A percentile compares a stretch with the other conserved stretches of the same genome.
Conservation (phyloP, 2,113 vertebrate genomes). For the Rhynchomys soricoides region DNA sequence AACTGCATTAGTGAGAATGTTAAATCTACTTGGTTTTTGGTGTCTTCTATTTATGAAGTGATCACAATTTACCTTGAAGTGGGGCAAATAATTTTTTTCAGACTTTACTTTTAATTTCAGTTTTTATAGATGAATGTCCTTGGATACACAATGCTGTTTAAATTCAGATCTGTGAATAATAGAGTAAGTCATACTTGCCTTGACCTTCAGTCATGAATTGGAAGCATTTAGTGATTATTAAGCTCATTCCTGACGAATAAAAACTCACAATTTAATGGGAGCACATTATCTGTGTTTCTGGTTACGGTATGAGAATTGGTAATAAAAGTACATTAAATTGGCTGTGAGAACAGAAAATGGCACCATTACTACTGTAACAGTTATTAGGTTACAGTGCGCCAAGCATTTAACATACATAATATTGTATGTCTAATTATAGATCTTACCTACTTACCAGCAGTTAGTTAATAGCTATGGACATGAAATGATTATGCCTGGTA, state of each 20-base stretch:
- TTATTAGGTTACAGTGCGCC: neutral
- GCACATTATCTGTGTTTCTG: neutral
- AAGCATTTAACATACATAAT: neutral
- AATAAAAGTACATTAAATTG: neutral
- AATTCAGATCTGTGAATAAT: neutral
- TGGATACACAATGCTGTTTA: neutral
- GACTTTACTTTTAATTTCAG: neutral
- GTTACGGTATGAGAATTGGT: neutral
- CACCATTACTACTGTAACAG: neutral
- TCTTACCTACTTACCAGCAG: neutral
- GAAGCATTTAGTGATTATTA: constrained; percentile 26
- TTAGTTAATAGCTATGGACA: neutral
- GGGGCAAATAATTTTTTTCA: neutral
- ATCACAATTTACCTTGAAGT: neutral
- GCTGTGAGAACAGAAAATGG: neutral
- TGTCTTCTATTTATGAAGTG: neutral
- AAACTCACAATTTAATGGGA: constrained; percentile 29
- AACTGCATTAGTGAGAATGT: neutral
- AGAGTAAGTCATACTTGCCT: constrained; percentile 16
- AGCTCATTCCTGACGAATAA: constrained; percentile 16
- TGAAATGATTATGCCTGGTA: neutral
- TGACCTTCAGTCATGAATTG: neutral
- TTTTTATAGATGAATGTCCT: constrained; percentile 25
- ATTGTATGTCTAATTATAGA: neutral
- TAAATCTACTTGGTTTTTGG: neutral